Evolutionary conservation across 2,113 vertebrate species (phyloP), one percentile per base, ranked within the genome.

Genomic region (Ctenodactylus gundi): DNA sequence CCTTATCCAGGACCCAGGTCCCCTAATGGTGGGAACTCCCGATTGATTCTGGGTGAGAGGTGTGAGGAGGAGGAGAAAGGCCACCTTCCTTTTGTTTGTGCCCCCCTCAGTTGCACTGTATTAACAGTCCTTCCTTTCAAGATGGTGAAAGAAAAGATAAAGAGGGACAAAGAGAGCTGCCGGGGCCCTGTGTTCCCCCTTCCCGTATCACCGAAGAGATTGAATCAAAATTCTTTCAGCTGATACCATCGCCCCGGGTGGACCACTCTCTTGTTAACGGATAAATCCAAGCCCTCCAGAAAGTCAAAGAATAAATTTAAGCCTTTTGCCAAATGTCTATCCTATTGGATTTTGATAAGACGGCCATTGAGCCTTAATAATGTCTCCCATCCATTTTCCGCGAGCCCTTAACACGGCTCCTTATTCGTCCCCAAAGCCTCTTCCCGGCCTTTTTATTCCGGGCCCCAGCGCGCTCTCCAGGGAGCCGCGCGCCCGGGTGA

Each of bases 301-400:
- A 98, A 98, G 98, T 98, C 98, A 97, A 97, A 98, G 98, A 98
- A 98, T 98, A 98, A 98, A 98, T 98, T 98, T 97, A 98, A 98
- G 98, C 98, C 98, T 97, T 98, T 98, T 98, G 98, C 98, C 97
- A 98, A 98, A 98, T 97, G 97, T 98, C 98, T 98, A 98, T 98
- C 98, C 98, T 98, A 98, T 97, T 98, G 98, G 99, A 99, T 99
- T 99, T 98, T 98, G 98, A 98, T 99, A 99, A 99, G 98, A 98
- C 87, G 98, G 98, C 98, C 98, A 98, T 98, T 98, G 98, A 98
- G 98, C 98, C 98, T 98, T 98, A 98, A 99, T 98, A 99, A 99
- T 98, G 98, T 98, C 97, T 98, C 97, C 98, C 98, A 98, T 98
- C 98, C 97, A 98, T 98, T 98, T 98, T 96, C 98, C 96, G 97